phyloP scores from a whole-genome alignment of 2,888 invertebrate genomes.

The Macaria liturata region DNA sequence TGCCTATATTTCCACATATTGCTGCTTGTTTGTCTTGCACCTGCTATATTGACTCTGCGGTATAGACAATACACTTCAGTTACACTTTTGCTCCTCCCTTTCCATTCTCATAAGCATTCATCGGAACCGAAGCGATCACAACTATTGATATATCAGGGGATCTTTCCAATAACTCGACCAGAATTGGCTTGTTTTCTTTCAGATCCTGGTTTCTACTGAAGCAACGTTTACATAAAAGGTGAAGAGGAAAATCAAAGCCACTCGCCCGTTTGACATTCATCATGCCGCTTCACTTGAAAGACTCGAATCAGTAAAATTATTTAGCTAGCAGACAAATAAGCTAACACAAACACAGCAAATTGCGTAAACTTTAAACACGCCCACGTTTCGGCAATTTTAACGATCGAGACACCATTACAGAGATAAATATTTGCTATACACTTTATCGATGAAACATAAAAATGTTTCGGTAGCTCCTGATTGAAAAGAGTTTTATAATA shows the following conservation, averaged over 20 bases:
- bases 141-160: constrained; percentile 55
- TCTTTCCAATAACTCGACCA: constrained; percentile 47
- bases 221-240: constrained; percentile 23
- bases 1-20: constrained; percentile 59
- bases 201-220: constrained; percentile 42
- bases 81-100: constrained; percentile 58
- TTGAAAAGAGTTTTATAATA: constrained; percentile 44
- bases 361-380: constrained; percentile 67
- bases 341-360: constrained; percentile 65
- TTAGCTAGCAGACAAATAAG: constrained; percentile 55
- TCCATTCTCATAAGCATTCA: constrained; percentile 51
- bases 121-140: constrained; percentile 50
- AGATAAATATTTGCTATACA: constrained; percentile 23
- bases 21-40: constrained; percentile 69
- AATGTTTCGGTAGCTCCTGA: constrained; percentile 32
- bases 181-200: constrained; percentile 51
- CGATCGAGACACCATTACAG: constrained; percentile 26
- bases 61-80: constrained; percentile 38
- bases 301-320: constrained; percentile 45
- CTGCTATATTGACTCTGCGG: constrained; percentile 55
- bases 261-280: too few relatives aligned
- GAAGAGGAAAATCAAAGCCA: too few relatives aligned
- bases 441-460: constrained; percentile 22
- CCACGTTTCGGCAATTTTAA: constrained; percentile 25
- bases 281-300: constrained; percentile 1